Evolutionary conservation across 2,113 vertebrate species (phyloP).

Genomic region (Crotophaga sulcirostris): DNA sequence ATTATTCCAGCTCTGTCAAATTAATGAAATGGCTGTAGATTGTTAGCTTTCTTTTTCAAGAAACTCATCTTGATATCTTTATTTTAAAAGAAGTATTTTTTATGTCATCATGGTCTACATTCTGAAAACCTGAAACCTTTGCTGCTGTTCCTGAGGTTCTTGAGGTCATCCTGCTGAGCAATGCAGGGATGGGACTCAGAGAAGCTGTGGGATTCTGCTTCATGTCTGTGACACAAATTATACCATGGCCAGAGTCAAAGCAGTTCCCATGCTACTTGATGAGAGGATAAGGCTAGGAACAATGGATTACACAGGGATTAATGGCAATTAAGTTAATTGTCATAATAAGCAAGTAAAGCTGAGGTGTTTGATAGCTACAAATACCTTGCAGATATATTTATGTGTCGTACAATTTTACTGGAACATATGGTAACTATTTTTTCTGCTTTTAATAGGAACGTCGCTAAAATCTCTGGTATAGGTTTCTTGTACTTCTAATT

Average conservation of each 20-base stretch:
- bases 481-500: not conserved
- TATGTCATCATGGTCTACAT: not conserved
- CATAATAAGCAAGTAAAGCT: not conserved
- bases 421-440: not conserved
- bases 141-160: not conserved
- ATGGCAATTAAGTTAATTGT: not conserved
- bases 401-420: not conserved
- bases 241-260: not conserved
- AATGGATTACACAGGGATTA: not conserved
- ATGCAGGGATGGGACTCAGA: not conserved
- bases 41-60: not conserved
- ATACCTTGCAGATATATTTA: not conserved
- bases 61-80: not conserved
- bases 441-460: not conserved
- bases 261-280: not conserved
- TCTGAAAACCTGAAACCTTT: not conserved
- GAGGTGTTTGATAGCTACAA: not conserved
- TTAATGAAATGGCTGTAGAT: not conserved
- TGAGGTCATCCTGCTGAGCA: not conserved
- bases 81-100: not conserved
- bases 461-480: not conserved
- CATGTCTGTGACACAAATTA: not conserved
- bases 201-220: not conserved
- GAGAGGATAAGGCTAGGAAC: not conserved
- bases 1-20: not conserved